phyloP scores from a whole-genome alignment of 2,888 invertebrate genomes.

The Thymelicus acteon region DNA sequence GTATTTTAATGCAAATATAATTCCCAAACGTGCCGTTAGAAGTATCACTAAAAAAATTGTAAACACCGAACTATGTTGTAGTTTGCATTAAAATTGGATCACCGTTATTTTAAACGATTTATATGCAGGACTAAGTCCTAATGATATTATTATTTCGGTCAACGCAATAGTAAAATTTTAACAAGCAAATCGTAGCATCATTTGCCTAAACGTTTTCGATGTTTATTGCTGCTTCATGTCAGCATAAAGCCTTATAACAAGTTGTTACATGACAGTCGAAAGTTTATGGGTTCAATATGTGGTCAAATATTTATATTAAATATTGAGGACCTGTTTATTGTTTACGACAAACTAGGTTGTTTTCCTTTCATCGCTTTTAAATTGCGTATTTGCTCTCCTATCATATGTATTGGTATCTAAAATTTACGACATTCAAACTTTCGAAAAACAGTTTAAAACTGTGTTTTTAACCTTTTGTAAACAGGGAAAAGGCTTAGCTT shows the following conservation, averaged over 20 bases:
- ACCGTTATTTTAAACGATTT: slow-evolving; percentile 25
- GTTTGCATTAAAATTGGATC: slow-evolving; percentile 18
- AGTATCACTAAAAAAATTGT: too few relatives aligned
- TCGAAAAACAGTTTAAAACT: slow-evolving; percentile 10
- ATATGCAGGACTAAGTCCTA: slow-evolving; percentile 18
- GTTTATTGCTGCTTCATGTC: slow-evolving; percentile 29
- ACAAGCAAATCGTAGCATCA: slow-evolving; percentile 20
- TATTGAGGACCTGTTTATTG: slow-evolving; percentile 14
- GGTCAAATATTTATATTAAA: slow-evolving; percentile 13
- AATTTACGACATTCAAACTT: slow-evolving; percentile 17
- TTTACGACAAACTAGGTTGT: slow-evolving; percentile 25
- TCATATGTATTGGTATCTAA: slow-evolving; percentile 20
- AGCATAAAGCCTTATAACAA: slow-evolving; percentile 20
- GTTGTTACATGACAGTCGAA: slow-evolving; percentile 8
- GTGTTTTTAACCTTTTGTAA: slow-evolving; percentile 13
- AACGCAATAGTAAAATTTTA: slow-evolving; percentile 27
- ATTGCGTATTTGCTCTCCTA: slow-evolving; percentile 18
- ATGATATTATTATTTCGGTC: slow-evolving; percentile 25
- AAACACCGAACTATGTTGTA: too few relatives aligned
- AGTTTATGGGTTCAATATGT: slow-evolving; percentile 10
- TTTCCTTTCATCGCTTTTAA: slow-evolving; percentile 21
- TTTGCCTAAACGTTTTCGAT: slow-evolving; percentile 24
- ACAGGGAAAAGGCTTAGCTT: background rate
- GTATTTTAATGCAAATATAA: too few relatives aligned
- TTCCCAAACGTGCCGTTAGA: too few relatives aligned